phyloP scores from a whole-genome alignment of 2,888 invertebrate species.

The Strigamia transsilvanica region DNA sequence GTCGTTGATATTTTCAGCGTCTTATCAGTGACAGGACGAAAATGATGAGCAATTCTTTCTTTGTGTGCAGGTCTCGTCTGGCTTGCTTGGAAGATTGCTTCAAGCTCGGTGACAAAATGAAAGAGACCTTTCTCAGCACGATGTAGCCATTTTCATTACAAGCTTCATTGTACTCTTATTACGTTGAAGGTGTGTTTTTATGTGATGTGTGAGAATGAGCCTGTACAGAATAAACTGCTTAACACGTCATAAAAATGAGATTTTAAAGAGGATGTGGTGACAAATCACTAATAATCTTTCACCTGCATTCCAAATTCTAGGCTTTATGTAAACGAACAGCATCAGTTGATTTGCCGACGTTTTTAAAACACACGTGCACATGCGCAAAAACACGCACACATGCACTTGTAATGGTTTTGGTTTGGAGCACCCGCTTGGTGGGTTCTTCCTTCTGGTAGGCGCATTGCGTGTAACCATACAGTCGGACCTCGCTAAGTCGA shows the following conservation, averaged over 20 bases:
- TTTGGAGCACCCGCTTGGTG: too few relatives aligned
- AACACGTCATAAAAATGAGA: not conserved
- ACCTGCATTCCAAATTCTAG: too few relatives aligned
- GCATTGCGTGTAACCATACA: too few relatives aligned
- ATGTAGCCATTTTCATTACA: constrained; percentile 30
- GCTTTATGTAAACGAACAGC: too few relatives aligned
- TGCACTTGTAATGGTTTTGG: too few relatives aligned
- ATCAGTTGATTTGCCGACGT: too few relatives aligned
- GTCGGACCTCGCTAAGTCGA: too few relatives aligned
- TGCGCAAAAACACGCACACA: too few relatives aligned
- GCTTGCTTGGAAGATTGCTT: not conserved
- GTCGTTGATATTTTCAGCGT: not conserved
- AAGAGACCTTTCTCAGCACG: not conserved
- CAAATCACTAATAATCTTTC: too few relatives aligned
- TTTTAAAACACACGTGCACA: too few relatives aligned
- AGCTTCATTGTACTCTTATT: constrained; percentile 18
- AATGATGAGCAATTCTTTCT: constrained; percentile 6
- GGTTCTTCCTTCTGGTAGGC: too few relatives aligned
- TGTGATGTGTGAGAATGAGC: not conserved
- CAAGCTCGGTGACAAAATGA: not conserved
- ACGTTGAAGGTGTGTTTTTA: too few relatives aligned
- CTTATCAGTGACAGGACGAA: not conserved
- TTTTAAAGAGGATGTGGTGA: not conserved
- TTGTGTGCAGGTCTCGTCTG: not conserved
- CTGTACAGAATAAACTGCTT: not conserved